Evolutionary conservation across 2,888 invertebrate genomes (phyloP).

Genomic region (Caenorhabditis sp.): DNA sequence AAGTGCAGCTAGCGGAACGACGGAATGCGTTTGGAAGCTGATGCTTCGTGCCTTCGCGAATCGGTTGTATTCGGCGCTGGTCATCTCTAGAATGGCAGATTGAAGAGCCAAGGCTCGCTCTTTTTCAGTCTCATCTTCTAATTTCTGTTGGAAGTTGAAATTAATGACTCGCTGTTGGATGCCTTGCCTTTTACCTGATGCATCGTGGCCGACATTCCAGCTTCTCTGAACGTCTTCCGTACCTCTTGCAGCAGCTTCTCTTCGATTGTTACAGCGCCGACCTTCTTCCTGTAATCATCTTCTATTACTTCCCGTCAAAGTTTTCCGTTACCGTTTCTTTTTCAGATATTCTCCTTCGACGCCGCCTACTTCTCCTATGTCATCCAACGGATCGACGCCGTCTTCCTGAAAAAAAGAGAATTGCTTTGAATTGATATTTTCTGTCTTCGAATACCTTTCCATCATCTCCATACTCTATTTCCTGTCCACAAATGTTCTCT

Average conservation of each 20-base stretch:
- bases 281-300: constrained; percentile 13
- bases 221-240: neutral
- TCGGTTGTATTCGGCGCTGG: constrained; percentile 7
- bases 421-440: no score
- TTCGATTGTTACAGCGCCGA: constrained; percentile 6
- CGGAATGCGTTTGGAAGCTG: constrained; percentile 28
- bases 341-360: constrained; percentile 36
- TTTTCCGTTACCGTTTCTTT: constrained; percentile 7
- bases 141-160: neutral
- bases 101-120: constrained; percentile 1
- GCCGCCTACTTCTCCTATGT: constrained; percentile 35
- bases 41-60: constrained; percentile 23
- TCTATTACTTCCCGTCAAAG: no score
- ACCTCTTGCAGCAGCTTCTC: constrained; percentile 26
- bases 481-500: constrained; percentile 32
- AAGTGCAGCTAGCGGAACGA: neutral
- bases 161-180: no score
- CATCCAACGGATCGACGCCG: constrained; percentile 35
- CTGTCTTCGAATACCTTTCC: neutral
- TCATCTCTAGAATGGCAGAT: constrained; percentile 21
- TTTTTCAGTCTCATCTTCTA: constrained; percentile 1
- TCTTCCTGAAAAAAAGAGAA: no score
- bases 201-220: neutral
- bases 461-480: constrained; percentile 18
- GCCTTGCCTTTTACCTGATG: neutral